Evolutionary conservation across 2,113 vertebrate genomes (phyloP).

Genomic region (Sinocyclocheilus rhinocerous): DNA sequence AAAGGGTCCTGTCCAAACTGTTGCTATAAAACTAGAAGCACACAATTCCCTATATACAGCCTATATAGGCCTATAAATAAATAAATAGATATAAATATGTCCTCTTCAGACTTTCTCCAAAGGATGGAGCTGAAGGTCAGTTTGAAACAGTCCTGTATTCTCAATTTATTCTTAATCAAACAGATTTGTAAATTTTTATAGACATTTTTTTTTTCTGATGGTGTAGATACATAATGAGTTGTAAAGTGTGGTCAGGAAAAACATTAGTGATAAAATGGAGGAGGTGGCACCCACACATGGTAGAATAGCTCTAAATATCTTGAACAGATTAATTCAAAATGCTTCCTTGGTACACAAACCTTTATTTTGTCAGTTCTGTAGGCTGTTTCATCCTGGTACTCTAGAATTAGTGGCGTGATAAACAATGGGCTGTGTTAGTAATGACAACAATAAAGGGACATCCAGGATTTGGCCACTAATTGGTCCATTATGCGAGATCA

Average conservation of each 20-base stretch:
- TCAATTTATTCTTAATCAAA: neutral
- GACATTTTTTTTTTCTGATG: neutral
- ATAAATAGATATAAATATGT: neutral
- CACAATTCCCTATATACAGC: too few species aligned
- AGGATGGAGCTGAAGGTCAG: neutral
- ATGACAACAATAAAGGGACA: constrained; percentile 50
- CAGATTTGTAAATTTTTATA: neutral
- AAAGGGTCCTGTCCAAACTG: too few species aligned
- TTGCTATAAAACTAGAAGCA: too few species aligned
- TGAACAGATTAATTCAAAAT: neutral
- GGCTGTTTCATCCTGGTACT: neutral
- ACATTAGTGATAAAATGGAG: constrained; percentile 5
- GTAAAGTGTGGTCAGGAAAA: neutral
- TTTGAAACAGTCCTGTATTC: neutral
- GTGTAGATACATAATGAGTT: neutral
- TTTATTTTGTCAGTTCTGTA: neutral
- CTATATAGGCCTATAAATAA: too few species aligned
- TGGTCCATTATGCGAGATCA: constrained; percentile 63
- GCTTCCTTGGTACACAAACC: neutral
- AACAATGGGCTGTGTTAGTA: constrained; percentile 43
- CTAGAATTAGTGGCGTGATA: neutral
- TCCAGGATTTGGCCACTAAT: constrained; percentile 66
- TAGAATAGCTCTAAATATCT: neutral
- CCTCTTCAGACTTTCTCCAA: neutral
- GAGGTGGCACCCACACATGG: neutral